Conservation (phyloP, 2,888 invertebrate genomes). For the Leuctra nigra region DNA sequence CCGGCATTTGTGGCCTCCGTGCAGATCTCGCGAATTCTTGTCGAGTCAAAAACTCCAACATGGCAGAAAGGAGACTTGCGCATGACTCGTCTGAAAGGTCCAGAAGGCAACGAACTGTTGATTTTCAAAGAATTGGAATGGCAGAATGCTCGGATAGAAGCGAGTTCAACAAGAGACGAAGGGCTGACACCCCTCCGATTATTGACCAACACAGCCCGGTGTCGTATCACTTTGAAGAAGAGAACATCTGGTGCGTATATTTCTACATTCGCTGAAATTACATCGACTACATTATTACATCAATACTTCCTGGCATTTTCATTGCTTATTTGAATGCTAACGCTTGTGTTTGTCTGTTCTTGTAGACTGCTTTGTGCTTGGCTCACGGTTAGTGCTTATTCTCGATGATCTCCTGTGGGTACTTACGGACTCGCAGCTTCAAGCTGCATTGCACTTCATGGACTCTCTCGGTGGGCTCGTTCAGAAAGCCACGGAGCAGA, state of each 20-base stretch:
- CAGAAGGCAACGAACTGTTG: conserved; percentile 79
- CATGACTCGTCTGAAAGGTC: conserved; percentile 86
- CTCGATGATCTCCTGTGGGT: conserved; percentile 97
- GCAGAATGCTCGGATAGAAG: conserved; percentile 95
- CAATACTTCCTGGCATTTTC: too few species aligned
- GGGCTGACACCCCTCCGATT: conserved; percentile 83
- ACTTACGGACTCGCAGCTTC: conserved; percentile 89
- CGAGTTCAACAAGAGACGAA: conserved; percentile 70
- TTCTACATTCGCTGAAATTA: not conserved
- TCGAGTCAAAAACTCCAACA: conserved; percentile 89
- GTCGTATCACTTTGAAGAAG: conserved; percentile 94
- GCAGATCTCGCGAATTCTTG: conserved; percentile 88
- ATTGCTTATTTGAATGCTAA: too few species aligned
- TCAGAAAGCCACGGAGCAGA: conserved; percentile 69
- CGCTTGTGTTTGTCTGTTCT: conserved; percentile 30
- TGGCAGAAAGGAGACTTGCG: conserved; percentile 84
- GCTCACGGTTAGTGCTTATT: conserved; percentile 84
- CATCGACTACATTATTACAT: too few species aligned
- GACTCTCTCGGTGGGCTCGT: conserved; percentile 78
- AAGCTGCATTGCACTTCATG: conserved; percentile 86
- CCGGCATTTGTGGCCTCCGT: conserved; percentile 93
- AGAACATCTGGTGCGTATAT: conserved; percentile 62
- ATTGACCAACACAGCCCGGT: conserved; percentile 88
- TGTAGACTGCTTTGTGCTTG: conserved; percentile 87
- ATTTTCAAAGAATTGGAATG: conserved; percentile 97